Evolutionary conservation across 2,797 vertebrate species (phyloP), one percentile per base, ranked within the genome.

Genomic region (Eupleurogrammus muticus): DNA sequence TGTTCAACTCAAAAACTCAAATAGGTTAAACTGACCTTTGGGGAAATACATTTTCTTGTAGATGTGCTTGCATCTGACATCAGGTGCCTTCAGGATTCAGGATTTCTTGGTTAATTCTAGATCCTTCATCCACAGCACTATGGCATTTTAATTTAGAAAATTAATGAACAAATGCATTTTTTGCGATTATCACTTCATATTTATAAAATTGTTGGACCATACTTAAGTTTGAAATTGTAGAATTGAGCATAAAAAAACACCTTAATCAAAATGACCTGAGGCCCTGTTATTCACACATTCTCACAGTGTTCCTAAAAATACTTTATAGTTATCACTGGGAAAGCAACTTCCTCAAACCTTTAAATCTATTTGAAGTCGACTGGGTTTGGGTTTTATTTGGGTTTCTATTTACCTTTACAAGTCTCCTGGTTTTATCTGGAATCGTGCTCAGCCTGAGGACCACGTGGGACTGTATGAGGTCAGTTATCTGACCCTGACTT

Each of bases 401-500:
- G 13, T 12, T 42, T 58, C 5, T 51, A n/a, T 50, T 46, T 35
- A 11, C 2, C 7, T 63, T 55, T 12, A 23, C 49, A 17, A 19
- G 24, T 46, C 36, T 50, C 16, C 23, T 20, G 50, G 20, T 57
- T 35, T 7, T 42, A 19, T 68, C 49, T 51, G 54, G 13, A 59
- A 28, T 63, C 24, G 55, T 63, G 65, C 58, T 63, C 21, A 21
- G 49, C 1, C 1, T 20, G 62, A 53, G 42, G n/a, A 58, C 20
- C 20, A 49, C 1, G 3, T 48, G 49, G 66, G 66, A 56, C 50
- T 35, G 38, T n/a, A n/a, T n/a, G 34, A 60, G 20, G 24, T 57
- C 52, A 61, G 57, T 65, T 34, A 9, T 71, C 59, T 70, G 68
- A 71, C 68, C 50, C 48, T 36, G 58, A 48, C 59, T 49, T 38